Conservation (phyloP, 2,888 invertebrate genomes). For the Leucania comma region DNA sequence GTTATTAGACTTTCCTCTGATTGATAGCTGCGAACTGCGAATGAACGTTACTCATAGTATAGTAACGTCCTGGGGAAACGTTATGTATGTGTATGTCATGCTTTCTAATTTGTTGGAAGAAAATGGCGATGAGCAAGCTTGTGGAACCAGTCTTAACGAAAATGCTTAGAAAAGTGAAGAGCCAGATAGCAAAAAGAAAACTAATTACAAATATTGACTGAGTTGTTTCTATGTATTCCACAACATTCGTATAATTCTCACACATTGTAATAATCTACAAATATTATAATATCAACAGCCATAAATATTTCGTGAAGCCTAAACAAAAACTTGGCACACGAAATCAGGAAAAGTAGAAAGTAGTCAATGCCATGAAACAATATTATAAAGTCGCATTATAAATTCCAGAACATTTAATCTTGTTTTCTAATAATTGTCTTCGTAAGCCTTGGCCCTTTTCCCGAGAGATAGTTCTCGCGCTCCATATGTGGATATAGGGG, state of each 20-base stretch:
- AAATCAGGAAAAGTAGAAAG: conserved; percentile 45
- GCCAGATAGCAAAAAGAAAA: conserved; percentile 2
- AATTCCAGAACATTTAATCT: conserved; percentile 6
- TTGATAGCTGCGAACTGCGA: conserved; percentile 38
- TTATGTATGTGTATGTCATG: not conserved
- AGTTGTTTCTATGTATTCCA: not conserved
- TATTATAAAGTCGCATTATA: not conserved
- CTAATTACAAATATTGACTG: not conserved
- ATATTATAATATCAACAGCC: conserved; percentile 37
- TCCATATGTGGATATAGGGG: conserved; percentile 69
- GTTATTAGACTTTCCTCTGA: conserved; percentile 39
- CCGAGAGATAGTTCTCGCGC: conserved; percentile 41
- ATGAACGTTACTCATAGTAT: conserved; percentile 1
- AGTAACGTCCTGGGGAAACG: conserved; percentile 38
- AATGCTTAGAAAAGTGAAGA: not conserved
- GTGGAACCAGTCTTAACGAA: not conserved
- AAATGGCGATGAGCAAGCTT: conserved; percentile 1
- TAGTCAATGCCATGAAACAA: conserved; percentile 49
- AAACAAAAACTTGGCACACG: conserved; percentile 48
- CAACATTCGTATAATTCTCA: conserved; percentile 2
- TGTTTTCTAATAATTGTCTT: conserved; percentile 36
- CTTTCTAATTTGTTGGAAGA: conserved; percentile 23
- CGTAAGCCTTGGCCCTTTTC: conserved; percentile 54
- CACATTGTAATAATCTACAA: conserved; percentile 6
- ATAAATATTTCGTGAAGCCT: conserved; percentile 34